Evolutionary conservation across 2,888 invertebrate genomes (phyloP).

Genomic region (Agapostemon virescens): DNA sequence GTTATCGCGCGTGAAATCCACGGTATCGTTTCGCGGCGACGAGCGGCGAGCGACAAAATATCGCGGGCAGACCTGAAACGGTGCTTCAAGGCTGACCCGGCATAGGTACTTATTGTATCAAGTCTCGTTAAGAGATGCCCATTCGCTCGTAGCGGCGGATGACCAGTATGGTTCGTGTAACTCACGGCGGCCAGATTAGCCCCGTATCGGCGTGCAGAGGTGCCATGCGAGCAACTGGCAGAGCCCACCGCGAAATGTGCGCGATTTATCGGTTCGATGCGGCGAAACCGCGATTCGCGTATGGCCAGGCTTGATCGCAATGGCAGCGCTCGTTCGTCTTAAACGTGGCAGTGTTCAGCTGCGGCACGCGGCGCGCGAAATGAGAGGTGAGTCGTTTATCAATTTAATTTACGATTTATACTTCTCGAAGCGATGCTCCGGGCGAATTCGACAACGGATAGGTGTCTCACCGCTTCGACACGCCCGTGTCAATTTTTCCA

Average conservation of each 20-base stretch:
- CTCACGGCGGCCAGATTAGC: conserved; percentile 63
- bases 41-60: conserved; percentile 50
- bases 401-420: no score
- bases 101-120: conserved; percentile 80
- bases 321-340: conserved; percentile 79
- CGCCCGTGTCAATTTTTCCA: no score
- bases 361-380: conserved; percentile 82
- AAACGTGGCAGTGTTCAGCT: conserved; percentile 83
- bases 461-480: background rate
- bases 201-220: conserved; percentile 26
- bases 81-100: conserved; percentile 77
- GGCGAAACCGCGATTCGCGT: conserved; percentile 51
- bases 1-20: conserved; percentile 41
- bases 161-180: conserved; percentile 62
- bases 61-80: conserved; percentile 67
- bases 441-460: background rate
- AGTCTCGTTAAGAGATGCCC: conserved; percentile 78
- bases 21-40: conserved; percentile 41
- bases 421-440: background rate
- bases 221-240: conserved; percentile 19
- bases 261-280: conserved; percentile 43
- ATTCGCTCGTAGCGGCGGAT: conserved; percentile 66
- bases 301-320: conserved; percentile 60
- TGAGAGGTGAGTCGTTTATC: conserved; percentile 82
- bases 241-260: conserved; percentile 56